phyloP scores from a whole-genome alignment of 2,113 vertebrate species.

The Lampris incognitus region DNA sequence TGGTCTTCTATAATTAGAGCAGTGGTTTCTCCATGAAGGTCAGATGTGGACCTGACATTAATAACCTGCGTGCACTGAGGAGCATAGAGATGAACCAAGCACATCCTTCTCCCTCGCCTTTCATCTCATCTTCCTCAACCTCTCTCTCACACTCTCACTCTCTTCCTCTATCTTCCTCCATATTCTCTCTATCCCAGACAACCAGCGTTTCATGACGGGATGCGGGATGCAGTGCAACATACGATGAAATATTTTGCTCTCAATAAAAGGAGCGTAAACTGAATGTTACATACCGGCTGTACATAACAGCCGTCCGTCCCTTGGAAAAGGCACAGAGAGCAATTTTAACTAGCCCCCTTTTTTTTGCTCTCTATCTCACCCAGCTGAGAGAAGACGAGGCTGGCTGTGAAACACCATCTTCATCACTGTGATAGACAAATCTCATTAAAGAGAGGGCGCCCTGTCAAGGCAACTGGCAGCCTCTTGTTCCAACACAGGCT shows the following conservation, averaged over 20 bases:
- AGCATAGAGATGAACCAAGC: neutral
- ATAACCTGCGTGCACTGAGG: neutral
- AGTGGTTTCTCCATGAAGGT: neutral
- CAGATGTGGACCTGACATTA: neutral
- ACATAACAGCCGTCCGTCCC: too few species aligned
- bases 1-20: neutral
- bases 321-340: too few species aligned
- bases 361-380: too few species aligned
- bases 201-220: neutral
- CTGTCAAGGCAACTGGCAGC: slow-evolving; percentile 37
- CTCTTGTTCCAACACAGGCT: slow-evolving; percentile 5
- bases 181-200: neutral
- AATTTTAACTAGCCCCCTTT: too few species aligned
- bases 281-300: too few species aligned
- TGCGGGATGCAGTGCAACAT: too few species aligned
- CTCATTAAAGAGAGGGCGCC: slow-evolving; percentile 39
- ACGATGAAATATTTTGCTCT: neutral
- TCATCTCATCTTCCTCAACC: neutral
- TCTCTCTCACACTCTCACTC: too few species aligned
- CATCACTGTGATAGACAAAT: slow-evolving; percentile 37
- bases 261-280: too few species aligned
- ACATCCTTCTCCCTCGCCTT: neutral
- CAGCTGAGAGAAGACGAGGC: neutral
- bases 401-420: slow-evolving; percentile 20
- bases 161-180: neutral